Evolutionary conservation across 2,888 invertebrate species (phyloP).

Genomic region (Hipparchia semele): DNA sequence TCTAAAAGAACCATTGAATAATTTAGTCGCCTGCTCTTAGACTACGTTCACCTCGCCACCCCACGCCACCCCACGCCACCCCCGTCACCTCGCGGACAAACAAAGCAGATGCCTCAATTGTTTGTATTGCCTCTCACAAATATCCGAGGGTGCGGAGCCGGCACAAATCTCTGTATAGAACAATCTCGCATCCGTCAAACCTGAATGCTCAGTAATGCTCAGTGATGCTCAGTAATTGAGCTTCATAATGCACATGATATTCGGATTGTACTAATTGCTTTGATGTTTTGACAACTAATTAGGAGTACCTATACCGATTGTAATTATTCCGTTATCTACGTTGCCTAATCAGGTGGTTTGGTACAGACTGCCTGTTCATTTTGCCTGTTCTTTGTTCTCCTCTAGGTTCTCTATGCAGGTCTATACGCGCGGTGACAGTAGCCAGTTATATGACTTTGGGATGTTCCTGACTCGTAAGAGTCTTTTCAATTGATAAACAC

Average conservation of each 20-base stretch:
- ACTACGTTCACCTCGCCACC: background rate
- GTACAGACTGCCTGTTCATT: no score
- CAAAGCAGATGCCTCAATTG: constrained; percentile 63
- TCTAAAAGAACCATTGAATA: background rate
- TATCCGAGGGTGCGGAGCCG: constrained; percentile 20
- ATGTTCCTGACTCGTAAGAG: no score
- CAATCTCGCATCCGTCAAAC: constrained; percentile 17
- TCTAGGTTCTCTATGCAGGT: no score
- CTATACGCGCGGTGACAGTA: no score
- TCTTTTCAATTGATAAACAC: no score
- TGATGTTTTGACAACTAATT: background rate
- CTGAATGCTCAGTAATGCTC: constrained; percentile 16
- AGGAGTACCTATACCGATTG: background rate
- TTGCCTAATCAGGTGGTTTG: no score
- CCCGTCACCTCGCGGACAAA: constrained; percentile 43
- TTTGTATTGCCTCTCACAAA: constrained; percentile 34
- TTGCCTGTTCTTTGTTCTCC: no score
- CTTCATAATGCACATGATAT: background rate
- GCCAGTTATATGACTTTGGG: no score
- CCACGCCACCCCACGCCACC: background rate
- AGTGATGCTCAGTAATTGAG: constrained; percentile 17
- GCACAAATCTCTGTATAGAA: constrained; percentile 1
- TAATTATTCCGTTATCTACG: no score
- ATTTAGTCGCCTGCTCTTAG: constrained; percentile 1
- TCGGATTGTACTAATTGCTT: constrained; percentile 8